A percentile compares a stretch with the other conserved stretches of the same genome.
Conservation (phyloP, 2,797 vertebrate genomes). For the Rhabdomys pumilio region DNA sequence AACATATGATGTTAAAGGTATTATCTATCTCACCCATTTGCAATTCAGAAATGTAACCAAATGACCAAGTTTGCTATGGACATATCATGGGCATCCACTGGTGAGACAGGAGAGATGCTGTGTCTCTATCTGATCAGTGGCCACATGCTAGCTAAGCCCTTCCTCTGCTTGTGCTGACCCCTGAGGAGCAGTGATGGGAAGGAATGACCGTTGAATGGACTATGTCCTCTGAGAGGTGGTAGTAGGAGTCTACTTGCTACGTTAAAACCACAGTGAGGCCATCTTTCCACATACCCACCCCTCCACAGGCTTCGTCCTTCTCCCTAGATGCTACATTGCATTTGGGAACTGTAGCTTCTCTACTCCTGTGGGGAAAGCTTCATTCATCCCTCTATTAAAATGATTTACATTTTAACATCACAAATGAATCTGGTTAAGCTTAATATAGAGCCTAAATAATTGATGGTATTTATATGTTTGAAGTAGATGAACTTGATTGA, state of each 20-base stretch:
- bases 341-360: conserved; percentile 58
- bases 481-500: background rate
- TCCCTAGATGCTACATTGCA: background rate
- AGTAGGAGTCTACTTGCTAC: background rate
- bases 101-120: background rate
- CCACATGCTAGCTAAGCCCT: background rate
- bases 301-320: background rate
- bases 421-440: conserved; percentile 25
- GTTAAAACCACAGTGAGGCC: background rate
- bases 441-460: conserved; percentile 68
- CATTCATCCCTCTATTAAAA: conserved; percentile 52
- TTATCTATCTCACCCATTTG: background rate
- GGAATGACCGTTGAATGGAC: background rate
- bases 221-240: background rate
- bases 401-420: conserved; percentile 77
- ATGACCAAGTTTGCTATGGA: background rate
- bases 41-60: background rate
- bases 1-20: background rate
- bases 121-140: background rate
- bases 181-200: background rate
- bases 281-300: conserved; percentile 8
- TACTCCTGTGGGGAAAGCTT: conserved; percentile 58
- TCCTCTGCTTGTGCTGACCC: background rate
- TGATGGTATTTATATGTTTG: background rate
- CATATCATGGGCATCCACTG: background rate